These are phyloP conservation scores for Buphagus erythrorhynchus DNA, from an alignment of 2,797 vertebrate genomes.

Conservation along the genomic window DNA sequence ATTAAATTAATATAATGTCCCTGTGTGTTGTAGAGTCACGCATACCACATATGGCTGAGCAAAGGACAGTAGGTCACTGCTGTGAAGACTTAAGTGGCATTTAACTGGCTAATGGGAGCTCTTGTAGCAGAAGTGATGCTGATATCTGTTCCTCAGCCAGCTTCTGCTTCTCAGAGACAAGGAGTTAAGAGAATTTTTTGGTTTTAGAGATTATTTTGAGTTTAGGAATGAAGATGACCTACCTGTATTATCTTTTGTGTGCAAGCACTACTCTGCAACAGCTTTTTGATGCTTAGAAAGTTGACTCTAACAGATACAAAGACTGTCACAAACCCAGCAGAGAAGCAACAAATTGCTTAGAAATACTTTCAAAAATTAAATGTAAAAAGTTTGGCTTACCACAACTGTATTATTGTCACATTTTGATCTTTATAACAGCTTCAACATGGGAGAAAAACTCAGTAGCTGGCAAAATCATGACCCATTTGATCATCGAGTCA, in stretches of 20 bases:
- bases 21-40: not conserved
- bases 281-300: not conserved
- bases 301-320: not conserved
- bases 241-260: not conserved
- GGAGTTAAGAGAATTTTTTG: not conserved
- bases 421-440: not conserved
- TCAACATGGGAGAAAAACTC: not conserved
- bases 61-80: not conserved
- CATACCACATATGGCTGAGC: not conserved
- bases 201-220: not conserved
- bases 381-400: not conserved
- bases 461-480: not conserved
- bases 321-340: not conserved
- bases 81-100: not conserved
- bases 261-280: not conserved
- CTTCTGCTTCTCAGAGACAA: not conserved
- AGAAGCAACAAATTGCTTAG: not conserved
- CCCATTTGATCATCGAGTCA: accelerated
- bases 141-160: not conserved
- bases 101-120: not conserved
- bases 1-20: not conserved
- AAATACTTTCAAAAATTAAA: not conserved
- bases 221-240: not conserved
- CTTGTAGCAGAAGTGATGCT: not conserved
- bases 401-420: not conserved